Evolutionary conservation across 2,113 vertebrate genomes (phyloP).

Genomic region (Protomyctophum bolini): DNA sequence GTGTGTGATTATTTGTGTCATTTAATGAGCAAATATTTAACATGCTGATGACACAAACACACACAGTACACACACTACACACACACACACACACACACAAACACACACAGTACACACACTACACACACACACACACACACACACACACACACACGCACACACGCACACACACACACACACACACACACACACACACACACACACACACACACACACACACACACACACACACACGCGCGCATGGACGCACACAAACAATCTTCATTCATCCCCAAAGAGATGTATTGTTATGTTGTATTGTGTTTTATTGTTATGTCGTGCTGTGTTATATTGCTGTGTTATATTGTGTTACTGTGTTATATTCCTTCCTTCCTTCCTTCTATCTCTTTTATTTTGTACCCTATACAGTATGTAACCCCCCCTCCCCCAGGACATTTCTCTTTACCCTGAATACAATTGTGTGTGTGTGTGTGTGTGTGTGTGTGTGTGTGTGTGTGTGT

Average conservation of each 20-base stretch:
- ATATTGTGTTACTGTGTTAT: no score
- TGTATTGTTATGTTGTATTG: no score
- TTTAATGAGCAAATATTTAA: slow-evolving; percentile 81
- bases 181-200: no score
- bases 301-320: no score
- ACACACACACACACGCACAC: no score
- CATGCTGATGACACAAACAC: slow-evolving; percentile 55
- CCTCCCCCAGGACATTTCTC: no score
- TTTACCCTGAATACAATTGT: neutral
- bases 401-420: no score
- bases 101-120: slow-evolving; percentile 8
- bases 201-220: no score
- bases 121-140: slow-evolving; percentile 49
- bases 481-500: neutral
- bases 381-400: no score
- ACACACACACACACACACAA: slow-evolving; percentile 26
- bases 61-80: slow-evolving; percentile 38
- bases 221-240: slow-evolving; percentile 1
- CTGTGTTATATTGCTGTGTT: neutral
- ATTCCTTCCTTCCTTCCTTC: no score
- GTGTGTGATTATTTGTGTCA: slow-evolving; percentile 74
- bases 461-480: neutral
- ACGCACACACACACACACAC: no score
- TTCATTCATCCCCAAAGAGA: slow-evolving; percentile 55
- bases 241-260: no score